Evolutionary conservation across 2,797 vertebrate species (phyloP).

Genomic region (Platalea minor): DNA sequence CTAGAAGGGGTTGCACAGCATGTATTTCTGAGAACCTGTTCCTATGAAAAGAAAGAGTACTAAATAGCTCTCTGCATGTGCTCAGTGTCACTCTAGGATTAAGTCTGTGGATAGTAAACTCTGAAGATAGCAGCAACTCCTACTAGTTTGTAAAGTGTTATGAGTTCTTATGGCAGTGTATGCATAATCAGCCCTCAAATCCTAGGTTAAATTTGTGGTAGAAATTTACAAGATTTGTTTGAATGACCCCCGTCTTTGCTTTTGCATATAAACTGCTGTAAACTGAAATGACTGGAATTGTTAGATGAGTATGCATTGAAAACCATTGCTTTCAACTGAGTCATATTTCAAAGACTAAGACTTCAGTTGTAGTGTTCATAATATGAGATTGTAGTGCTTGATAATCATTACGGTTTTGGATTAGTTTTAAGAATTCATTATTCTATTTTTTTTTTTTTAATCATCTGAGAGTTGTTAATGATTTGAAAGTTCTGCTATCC

Average conservation of each 20-base stretch:
- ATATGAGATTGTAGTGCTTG: neutral
- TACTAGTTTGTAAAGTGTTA: neutral
- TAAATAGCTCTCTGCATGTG: neutral
- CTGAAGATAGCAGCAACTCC: neutral
- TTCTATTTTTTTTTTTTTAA: neutral
- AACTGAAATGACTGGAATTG: neutral
- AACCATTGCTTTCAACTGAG: neutral
- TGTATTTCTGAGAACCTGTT: neutral
- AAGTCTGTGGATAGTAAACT: neutral
- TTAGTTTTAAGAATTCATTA: neutral
- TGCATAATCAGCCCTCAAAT: neutral
- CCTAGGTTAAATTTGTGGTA: neutral
- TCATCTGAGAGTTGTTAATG: neutral
- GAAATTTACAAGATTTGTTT: neutral
- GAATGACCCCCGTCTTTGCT: neutral
- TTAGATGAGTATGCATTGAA: neutral
- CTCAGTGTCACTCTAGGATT: neutral
- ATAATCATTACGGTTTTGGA: neutral
- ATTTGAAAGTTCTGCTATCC: neutral
- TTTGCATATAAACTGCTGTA: neutral
- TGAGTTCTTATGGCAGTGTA: neutral
- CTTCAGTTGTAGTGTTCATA: neutral
- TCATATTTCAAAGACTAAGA: neutral
- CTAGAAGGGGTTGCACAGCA: neutral
- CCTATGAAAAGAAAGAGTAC: neutral